Evolutionary conservation across 1,140 invertebrate genomes (phyloP), one percentile per base, ranked within the genome.

Genomic region (Macrostomum lignano): DNA sequence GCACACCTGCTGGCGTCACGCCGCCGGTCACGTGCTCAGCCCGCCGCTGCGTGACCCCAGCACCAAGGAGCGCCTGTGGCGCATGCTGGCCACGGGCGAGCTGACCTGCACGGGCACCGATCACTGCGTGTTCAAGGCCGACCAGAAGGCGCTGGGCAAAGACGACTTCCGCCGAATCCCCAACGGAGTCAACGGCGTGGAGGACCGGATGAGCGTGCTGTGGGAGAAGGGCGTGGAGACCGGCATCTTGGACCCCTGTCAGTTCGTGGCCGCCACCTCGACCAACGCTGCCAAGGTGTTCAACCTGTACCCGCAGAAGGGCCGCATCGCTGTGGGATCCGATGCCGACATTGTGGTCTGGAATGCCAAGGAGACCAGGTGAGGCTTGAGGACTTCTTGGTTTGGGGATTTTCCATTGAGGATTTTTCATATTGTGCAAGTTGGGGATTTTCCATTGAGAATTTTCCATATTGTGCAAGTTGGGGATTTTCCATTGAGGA

Each of bases 271-370:
- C 7, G 72, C 93, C 1, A 94, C 84, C 1, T 91, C 79, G 53
- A 70, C 82, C 3, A 88, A 76, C 47, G 82, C 88, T 14, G 88
- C 88, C 1, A 91, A 81, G 62, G 73, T 94, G 35, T 98, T 98
- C 60, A 94, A 96, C 60, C 61, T 94, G 26, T 96, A 86, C 59
- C 91, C 91, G 7, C 68, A 67, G 52, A 98, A 96, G 55, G 69
- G 66, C 42, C 36, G 38, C 41, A 75, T 96, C 45, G 74, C 69
- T 3, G 68, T 73, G 30, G 81, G 79, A 29, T 82, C 79, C 9
- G 91, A 98, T 66, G 91, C 84, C 6, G 91, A 98, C 58, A 67
- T 96, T 43, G 76, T 96, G 6, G 67, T 98, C 34, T 96, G 86
- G 88, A 77, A 96, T 63, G 73, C 76, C 1, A 66, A 70, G 35